Percentiles rank a stretch among this genome's conserved stretches.
Conservation (phyloP, 2,888 invertebrate genomes). For the Nebria salina region DNA sequence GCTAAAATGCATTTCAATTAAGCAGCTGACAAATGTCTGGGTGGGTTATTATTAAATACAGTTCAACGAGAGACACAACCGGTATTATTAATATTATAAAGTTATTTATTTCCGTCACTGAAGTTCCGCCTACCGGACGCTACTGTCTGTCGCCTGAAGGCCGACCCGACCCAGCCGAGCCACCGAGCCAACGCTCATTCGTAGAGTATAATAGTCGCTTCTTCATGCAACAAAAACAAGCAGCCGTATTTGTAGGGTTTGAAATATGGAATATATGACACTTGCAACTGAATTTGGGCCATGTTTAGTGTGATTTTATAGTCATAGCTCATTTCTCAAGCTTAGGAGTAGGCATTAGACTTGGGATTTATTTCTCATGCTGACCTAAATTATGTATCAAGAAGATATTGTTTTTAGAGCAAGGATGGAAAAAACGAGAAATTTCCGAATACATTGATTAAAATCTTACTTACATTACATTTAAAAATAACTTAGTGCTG, state of each 20-base stretch:
- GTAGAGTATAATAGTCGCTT: not conserved
- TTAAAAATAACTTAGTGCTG: too few species aligned
- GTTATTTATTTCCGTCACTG: constrained; percentile 10
- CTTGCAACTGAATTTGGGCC: constrained; percentile 24
- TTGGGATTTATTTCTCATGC: not conserved
- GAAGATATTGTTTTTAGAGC: not conserved
- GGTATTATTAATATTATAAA: constrained; percentile 19
- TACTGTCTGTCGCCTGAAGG: not conserved
- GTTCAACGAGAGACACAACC: not conserved
- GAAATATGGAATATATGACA: constrained; percentile 30
- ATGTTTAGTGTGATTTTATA: not conserved
- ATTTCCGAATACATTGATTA: too few species aligned
- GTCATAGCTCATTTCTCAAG: constrained; percentile 15
- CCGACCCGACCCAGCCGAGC: not conserved
- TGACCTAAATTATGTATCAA: not conserved
- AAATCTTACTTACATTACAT: too few species aligned
- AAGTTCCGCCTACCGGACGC: constrained; percentile 6
- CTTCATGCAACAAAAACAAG: constrained; percentile 22
- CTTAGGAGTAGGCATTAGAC: not conserved
- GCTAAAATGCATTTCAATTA: not conserved
- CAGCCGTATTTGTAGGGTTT: constrained; percentile 2
- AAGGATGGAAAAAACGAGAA: not conserved
- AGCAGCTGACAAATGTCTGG: not conserved
- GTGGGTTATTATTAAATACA: not conserved
- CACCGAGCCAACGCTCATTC: not conserved